Evolutionary conservation across 1,140 invertebrate species (phyloP), one percentile per base, ranked within the genome.

Genomic region (Piezodorus guildinii): DNA sequence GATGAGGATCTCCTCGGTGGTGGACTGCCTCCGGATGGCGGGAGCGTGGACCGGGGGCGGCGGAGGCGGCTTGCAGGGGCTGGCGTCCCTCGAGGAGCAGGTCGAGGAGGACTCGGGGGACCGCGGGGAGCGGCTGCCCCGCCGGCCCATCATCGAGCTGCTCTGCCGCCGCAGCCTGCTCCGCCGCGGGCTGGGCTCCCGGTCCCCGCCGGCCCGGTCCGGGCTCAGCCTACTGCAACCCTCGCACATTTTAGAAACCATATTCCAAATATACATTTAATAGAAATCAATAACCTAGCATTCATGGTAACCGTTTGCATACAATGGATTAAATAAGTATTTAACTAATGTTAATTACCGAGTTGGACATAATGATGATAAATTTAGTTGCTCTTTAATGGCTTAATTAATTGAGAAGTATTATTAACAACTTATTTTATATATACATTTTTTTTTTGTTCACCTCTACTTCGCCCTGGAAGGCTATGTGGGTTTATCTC

Each of bases 1-100:
- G 69, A 93, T 93, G 16, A 94, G 75, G 68, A 94, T 94, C 74
- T 94, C 91, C 73, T 92, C 89, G 1, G 90, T 93, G 0, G 90
- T 93, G 10, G 90, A 93, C 76, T 93, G 91, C 68, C 90, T 77
- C 67, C 90, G 77, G 23, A 91, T 88, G 56, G 83, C 81, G 14
- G 86, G 87, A 62, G 85, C 79, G 69, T 85, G 80, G 30, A 74
- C 77, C 15, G 77, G 73, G 3, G 78, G 52, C 44, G 68, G 46
- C 21, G 70, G 65, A 46, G 72, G 70, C 30, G 71, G 44, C 12
- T 64, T 67, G 21, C 70, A 64, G 2, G 77, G 77, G 45, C 74
- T 76, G 44, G 76, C 76, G 63, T 79, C 77, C n/a, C 77, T 69
- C 1, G 86, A 88, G 45, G 81, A 84, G 72, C 85, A 88, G 6